Evolutionary conservation across 2,888 invertebrate genomes (phyloP).

Genomic region (Strigamia maritima): DNA sequence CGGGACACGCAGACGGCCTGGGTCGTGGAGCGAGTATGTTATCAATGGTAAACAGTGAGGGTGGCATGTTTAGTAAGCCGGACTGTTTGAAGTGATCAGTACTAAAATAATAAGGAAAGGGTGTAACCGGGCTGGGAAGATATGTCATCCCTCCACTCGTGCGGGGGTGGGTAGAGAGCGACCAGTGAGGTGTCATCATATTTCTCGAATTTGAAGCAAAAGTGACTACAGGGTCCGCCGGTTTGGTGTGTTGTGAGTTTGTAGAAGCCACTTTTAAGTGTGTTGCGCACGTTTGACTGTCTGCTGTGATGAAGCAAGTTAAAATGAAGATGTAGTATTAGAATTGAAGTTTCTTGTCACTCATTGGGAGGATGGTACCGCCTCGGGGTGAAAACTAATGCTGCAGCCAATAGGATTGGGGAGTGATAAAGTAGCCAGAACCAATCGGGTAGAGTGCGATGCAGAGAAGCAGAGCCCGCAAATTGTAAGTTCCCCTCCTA

Average conservation of each 20-base stretch:
- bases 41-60: slow-evolving; percentile 47
- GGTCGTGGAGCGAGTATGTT: slow-evolving; percentile 48
- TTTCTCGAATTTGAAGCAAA: slow-evolving; percentile 7
- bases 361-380: slow-evolving; percentile 18
- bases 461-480: not conserved
- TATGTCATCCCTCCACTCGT: slow-evolving; percentile 3
- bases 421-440: not conserved
- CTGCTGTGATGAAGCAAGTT: slow-evolving; percentile 8
- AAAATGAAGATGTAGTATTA: not conserved
- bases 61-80: not conserved
- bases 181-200: slow-evolving; percentile 21
- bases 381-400: not conserved
- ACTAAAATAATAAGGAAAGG: slow-evolving; percentile 30
- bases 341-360: slow-evolving; percentile 12
- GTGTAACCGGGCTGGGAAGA: slow-evolving; percentile 12
- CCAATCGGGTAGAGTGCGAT: not conserved
- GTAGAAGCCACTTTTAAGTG: slow-evolving; percentile 7
- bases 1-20: not conserved
- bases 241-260: not conserved
- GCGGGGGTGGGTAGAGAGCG: not conserved
- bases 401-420: slow-evolving; percentile 16
- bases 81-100: slow-evolving; percentile 36
- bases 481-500: not conserved
- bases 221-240: not conserved
- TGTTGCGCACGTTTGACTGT: not conserved